Base-by-base conservation (phyloP, 2,888 invertebrate genomes). In the Elgonia sp. region DNA sequence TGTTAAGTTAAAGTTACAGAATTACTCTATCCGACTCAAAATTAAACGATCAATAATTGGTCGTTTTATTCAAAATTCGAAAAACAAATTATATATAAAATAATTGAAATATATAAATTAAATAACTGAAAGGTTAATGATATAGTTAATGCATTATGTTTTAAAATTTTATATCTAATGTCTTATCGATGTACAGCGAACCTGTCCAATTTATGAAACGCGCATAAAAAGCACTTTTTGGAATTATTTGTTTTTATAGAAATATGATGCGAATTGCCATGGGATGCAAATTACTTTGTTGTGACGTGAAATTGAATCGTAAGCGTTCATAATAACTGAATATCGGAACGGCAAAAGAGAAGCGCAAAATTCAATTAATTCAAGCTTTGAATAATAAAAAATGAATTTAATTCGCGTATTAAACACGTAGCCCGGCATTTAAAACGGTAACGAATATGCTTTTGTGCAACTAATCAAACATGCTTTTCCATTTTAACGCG, bases 321-420 rank as follows among this genome's bases (percentile, higher is more conserved):
- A 79, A 72, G 72, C 77, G 53, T 39, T 72, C 46, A 72, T 84
- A 70, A 70, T 83, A 77, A 76, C 63, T 9, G 72, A 77, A 70
- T 53, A 57, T 16, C 53, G 55, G 29, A 5, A 18, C 67, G 57
- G 21, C 60, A 60, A 76, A 63, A 65, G 65, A 57, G 76, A 63
- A 84, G 84, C 65, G 72, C 76, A 79, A 84, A 84, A 84, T 84
- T 79, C 84, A 84, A 84, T 84, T 84, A 85, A 79, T 85, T 42
- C 79, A n/a, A 73, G 65, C 84, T 85, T 73, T 79, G 63, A 65
- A 79, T 67, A 79, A 79, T 70, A 80, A 85, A 85, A 79, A 85
- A 73, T 72, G 55, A 72, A 84, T 84, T 84, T 79, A 72, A 84
- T 84, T 84, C 84, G 70, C 63, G 42, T 42, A 77, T 84, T 72